Evolutionary conservation across 2,888 invertebrate genomes (phyloP).

Genomic region (Seira ritae): DNA sequence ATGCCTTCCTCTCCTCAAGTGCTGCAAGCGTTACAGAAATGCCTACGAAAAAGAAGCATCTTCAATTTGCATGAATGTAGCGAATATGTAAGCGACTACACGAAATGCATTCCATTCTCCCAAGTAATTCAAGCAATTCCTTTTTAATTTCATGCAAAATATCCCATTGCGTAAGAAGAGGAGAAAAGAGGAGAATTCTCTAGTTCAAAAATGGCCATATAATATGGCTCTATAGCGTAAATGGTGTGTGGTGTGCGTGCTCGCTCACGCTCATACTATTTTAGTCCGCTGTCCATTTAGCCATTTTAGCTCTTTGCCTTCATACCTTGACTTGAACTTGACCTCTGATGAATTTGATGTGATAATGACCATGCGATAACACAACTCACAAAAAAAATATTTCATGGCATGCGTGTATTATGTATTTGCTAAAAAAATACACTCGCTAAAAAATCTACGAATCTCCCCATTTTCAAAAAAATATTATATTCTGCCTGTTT

Average conservation of each 20-base stretch:
- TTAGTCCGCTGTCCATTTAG: not conserved
- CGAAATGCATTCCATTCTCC: no score
- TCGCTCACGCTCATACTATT: no score
- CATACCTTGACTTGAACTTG: slow-evolving; percentile 70
- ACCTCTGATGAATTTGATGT: slow-evolving; percentile 71
- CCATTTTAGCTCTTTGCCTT: not conserved
- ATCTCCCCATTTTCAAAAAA: no score
- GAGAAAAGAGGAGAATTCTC: not conserved
- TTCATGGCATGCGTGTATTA: no score
- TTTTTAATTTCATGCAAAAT: slow-evolving; percentile 59
- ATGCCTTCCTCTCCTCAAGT: no score
- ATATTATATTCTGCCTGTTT: no score
- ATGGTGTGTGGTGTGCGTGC: no score
- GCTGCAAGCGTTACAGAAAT: slow-evolving; percentile 43
- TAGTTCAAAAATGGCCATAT: slow-evolving; percentile 26
- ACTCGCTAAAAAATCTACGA: no score
- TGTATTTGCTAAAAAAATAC: no score
- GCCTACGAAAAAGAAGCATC: slow-evolving; percentile 4
- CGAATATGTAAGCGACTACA: not conserved
- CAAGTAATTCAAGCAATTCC: slow-evolving; percentile 37
- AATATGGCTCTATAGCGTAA: not conserved
- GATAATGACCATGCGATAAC: slow-evolving; percentile 65
- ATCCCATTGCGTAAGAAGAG: slow-evolving; percentile 38
- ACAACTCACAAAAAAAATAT: no score
- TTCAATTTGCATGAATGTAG: slow-evolving; percentile 27